phyloP scores from a whole-genome alignment of 2,797 vertebrate genomes.

The Sebastes diploproa region DNA sequence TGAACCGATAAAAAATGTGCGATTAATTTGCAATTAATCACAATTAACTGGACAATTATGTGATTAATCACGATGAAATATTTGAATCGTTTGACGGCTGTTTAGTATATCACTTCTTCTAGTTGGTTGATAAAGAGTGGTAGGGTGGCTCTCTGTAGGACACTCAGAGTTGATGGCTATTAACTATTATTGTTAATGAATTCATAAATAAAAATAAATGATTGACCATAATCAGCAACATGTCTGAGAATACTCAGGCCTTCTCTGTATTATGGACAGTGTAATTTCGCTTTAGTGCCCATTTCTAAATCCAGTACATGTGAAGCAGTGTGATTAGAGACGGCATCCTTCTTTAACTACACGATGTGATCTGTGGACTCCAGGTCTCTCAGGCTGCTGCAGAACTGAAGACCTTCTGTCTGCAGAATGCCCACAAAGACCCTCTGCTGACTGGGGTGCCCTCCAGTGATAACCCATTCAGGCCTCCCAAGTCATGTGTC shows the following conservation, averaged over 20 bases:
- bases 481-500: constrained; percentile 82
- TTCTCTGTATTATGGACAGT: background rate
- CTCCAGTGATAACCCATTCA: constrained; percentile 84
- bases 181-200: background rate
- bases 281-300: background rate
- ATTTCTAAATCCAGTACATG: background rate
- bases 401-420: constrained; percentile 83
- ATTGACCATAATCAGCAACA: background rate
- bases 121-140: background rate
- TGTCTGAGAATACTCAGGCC: no score
- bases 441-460: constrained; percentile 82
- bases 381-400: constrained; percentile 83
- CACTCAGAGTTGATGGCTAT: background rate
- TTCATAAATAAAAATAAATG: background rate
- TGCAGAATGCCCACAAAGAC: constrained; percentile 84
- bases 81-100: no score
- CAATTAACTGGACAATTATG: no score
- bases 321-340: background rate
- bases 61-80: no score
- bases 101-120: background rate
- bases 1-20: no score
- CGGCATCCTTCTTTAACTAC: background rate
- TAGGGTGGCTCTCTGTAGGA: background rate
- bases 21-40: no score
- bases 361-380: background rate